Conservation (phyloP, 2,888 invertebrate genomes). For the Cheilosia soror region DNA sequence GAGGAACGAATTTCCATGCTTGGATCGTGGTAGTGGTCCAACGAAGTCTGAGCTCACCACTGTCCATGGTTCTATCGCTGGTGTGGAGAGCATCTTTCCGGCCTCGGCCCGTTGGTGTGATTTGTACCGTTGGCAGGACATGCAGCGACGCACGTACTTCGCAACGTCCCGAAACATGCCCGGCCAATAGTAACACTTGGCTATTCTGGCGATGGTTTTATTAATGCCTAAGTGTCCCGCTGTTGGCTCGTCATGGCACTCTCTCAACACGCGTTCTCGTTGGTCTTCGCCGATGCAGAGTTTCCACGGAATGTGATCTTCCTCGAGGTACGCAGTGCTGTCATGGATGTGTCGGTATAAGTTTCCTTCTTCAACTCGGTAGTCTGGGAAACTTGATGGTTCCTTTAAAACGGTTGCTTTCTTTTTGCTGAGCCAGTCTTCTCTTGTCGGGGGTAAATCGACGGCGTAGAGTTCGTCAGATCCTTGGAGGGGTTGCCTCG, state of each 20-base stretch:
- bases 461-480: background rate
- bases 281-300: background rate
- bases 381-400: background rate
- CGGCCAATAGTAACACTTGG: background rate
- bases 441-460: background rate
- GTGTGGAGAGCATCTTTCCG: too few relatives aligned
- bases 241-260: background rate
- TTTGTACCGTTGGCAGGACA: background rate
- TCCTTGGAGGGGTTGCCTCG: background rate
- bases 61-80: background rate
- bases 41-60: background rate
- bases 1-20: background rate
- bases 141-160: background rate
- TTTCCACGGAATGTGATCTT: background rate
- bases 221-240: background rate
- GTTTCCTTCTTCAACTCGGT: background rate
- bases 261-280: background rate
- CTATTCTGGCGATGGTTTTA: conserved; percentile 1
- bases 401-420: background rate
- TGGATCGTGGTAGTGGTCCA: background rate
- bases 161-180: background rate
- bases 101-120: background rate
- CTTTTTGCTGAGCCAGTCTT: background rate
- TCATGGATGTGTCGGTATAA: background rate
- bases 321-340: background rate